Conservation (phyloP, 1,140 invertebrate species). For the Drosophila dunni region DNA sequence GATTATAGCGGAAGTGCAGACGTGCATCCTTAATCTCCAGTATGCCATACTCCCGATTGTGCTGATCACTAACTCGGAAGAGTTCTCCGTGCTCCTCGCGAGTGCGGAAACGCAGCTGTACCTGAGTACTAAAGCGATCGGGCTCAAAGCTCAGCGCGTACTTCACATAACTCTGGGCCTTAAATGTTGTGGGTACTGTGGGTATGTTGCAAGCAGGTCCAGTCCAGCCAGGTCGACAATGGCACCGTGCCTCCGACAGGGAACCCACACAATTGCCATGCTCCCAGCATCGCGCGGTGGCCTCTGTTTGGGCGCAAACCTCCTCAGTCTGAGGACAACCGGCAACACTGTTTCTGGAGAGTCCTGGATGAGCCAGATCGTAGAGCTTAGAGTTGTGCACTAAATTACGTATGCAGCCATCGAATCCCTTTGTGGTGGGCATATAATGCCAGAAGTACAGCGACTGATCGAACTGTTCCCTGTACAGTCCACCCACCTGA, state of each 20-base stretch:
- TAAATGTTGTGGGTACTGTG: conserved; percentile 95
- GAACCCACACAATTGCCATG: conserved; percentile 97
- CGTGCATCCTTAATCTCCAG: conserved; percentile 96
- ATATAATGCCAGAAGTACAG: conserved; percentile 94
- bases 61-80: conserved; percentile 96
- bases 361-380: conserved; percentile 94
- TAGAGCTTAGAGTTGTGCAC: conserved; percentile 98
- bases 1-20: conserved; percentile 95
- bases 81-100: conserved; percentile 96
- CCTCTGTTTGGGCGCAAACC: conserved; percentile 92
- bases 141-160: conserved; percentile 97
- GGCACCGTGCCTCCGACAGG: conserved; percentile 94
- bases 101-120: conserved; percentile 96
- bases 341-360: conserved; percentile 92
- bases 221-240: conserved; percentile 96
- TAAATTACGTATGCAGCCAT: conserved; percentile 97
- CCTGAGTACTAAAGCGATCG: conserved; percentile 95
- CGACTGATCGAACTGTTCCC: conserved; percentile 93
- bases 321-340: conserved; percentile 96
- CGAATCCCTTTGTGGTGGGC: conserved; percentile 94
- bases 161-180: conserved; percentile 96
- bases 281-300: conserved; percentile 93
- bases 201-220: conserved; percentile 93
- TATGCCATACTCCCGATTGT: conserved; percentile 97
- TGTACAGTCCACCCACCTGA: conserved; percentile 95